Conservation (phyloP, 2,113 vertebrate species). For the Cynocephalus volans region DNA sequence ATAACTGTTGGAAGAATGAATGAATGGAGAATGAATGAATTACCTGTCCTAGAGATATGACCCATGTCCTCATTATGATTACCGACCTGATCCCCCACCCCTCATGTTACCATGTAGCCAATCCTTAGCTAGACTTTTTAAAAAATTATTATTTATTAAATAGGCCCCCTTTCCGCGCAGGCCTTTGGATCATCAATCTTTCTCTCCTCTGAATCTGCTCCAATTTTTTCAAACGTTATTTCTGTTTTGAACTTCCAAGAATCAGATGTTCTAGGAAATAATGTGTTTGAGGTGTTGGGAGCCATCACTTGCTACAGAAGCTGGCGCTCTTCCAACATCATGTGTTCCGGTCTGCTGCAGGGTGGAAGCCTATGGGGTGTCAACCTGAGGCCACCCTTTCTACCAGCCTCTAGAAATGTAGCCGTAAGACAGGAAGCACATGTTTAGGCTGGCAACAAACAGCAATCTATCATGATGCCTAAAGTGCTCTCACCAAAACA, state of each 20-base stretch:
- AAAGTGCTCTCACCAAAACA: background rate
- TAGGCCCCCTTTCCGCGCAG: background rate
- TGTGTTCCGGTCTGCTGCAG: background rate
- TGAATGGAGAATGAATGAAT: background rate
- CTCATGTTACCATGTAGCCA: too few species aligned
- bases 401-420: background rate
- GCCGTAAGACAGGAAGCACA: background rate
- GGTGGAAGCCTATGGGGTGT: background rate
- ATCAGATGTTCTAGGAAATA: slow-evolving; percentile 37
- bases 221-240: slow-evolving; percentile 14
- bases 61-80: background rate
- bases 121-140: background rate
- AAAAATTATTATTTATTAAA: too few species aligned
- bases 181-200: slow-evolving; percentile 47
- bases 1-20: background rate
- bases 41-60: too few species aligned
- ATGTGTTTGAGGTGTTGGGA: background rate
- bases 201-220: slow-evolving; percentile 57
- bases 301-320: background rate
- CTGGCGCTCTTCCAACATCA: background rate
- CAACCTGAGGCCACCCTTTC: background rate
- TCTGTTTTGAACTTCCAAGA: slow-evolving; percentile 64
- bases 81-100: background rate
- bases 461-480: background rate
- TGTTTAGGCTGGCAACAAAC: background rate